Conservation (phyloP, 2,888 invertebrate genomes). For the Leucoptera coffeella region DNA sequence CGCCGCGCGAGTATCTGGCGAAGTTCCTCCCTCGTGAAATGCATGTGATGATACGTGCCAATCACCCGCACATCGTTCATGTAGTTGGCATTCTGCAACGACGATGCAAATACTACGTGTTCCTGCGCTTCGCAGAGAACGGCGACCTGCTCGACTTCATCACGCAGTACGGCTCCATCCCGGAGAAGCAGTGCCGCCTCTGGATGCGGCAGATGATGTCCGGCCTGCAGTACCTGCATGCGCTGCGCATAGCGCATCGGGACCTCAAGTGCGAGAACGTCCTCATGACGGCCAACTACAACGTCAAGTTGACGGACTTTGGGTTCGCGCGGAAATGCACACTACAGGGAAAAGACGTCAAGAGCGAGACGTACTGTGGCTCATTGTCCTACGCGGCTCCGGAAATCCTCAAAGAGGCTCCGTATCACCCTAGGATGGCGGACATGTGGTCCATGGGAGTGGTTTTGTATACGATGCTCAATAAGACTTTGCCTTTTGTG, state of each 20-base stretch:
- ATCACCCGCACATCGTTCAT: slow-evolving; percentile 75
- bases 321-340: slow-evolving; percentile 61
- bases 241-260: slow-evolving; percentile 68
- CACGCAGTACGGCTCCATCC: slow-evolving; percentile 59
- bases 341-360: slow-evolving; percentile 27
- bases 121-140: slow-evolving; percentile 72
- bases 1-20: slow-evolving; percentile 69
- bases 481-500: slow-evolving; percentile 78
- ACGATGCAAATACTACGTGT: slow-evolving; percentile 65
- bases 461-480: slow-evolving; percentile 76
- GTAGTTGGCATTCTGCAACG: slow-evolving; percentile 70
- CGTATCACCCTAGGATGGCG: slow-evolving; percentile 64
- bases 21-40: slow-evolving; percentile 81
- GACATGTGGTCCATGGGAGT: slow-evolving; percentile 80
- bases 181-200: slow-evolving; percentile 61
- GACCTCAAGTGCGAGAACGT: slow-evolving; percentile 83
- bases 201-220: slow-evolving; percentile 67
- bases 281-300: slow-evolving; percentile 64
- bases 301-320: slow-evolving; percentile 77
- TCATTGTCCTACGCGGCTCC: slow-evolving; percentile 86
- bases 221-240: slow-evolving; percentile 65
- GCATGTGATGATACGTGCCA: slow-evolving; percentile 65
- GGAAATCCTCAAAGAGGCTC: slow-evolving; percentile 61
- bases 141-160: slow-evolving; percentile 74
- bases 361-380: slow-evolving; percentile 80